phyloP scores from a whole-genome alignment of 1,140 invertebrate genomes.

The Brachionus calyciflorus region DNA sequence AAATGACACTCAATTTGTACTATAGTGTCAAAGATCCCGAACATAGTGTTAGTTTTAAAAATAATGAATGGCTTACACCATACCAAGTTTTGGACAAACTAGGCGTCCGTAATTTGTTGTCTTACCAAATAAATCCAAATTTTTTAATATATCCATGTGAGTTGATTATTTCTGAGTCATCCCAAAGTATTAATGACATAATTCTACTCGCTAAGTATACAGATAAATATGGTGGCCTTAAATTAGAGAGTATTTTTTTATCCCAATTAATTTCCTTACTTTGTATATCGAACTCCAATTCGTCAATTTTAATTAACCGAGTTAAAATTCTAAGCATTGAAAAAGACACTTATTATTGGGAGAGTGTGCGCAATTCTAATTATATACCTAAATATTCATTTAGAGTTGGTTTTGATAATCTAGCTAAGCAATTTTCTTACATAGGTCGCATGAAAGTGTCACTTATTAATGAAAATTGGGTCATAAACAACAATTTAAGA shows the following conservation, averaged over 20 bases:
- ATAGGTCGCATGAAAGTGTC: conserved; percentile 35
- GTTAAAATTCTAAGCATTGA: conserved; percentile 16
- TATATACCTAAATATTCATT: conserved; percentile 14
- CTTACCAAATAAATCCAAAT: conserved; percentile 11
- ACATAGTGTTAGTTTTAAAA: not conserved
- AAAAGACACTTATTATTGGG: conserved; percentile 39
- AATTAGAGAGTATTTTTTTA: conserved; percentile 26
- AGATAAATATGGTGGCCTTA: conserved; percentile 7
- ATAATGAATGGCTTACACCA: not conserved
- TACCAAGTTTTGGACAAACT: conserved; percentile 37
- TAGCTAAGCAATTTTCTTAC: conserved; percentile 37
- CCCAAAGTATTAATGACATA: not conserved
- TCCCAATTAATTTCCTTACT: not conserved
- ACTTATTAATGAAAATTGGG: not conserved
- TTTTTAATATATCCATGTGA: not conserved
- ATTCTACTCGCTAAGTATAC: conserved; percentile 1
- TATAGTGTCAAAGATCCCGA: conserved; percentile 26
- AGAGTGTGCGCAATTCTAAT: not conserved
- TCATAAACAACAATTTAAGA: not conserved
- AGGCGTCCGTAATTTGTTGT: not conserved
- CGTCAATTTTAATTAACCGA: not conserved
- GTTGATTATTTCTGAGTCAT: conserved; percentile 13
- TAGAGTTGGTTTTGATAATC: conserved; percentile 18
- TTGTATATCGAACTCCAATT: not conserved
- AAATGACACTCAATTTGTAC: conserved; percentile 23